Base-by-base conservation (phyloP, 1,140 invertebrate genomes). In the Ceratina japonica region DNA sequence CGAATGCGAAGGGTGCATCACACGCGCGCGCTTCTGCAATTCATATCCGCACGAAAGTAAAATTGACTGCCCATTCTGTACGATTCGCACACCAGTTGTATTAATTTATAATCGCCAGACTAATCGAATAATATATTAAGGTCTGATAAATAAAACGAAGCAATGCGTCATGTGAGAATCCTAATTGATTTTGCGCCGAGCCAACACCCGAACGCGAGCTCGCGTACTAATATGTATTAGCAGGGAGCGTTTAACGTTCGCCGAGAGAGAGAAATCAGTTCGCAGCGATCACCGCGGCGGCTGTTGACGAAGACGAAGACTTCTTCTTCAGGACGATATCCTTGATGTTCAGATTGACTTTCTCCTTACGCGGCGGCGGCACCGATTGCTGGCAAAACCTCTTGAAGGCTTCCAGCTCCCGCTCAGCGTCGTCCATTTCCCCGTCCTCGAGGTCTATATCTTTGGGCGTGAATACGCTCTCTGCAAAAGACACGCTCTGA, bases 401-500 rank as follows among this genome's bases (percentile, higher is more conserved):
- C 90, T 97, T 97, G 90, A 97, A 97, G 58, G 95, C 95, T 90
- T 97, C 96, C 80, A 96, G 89, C 89, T 97, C 96, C 58, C 95
- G 92, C 84, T 96, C 96, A 59, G 94, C 94, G 80, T 96, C 95
- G 91, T 96, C 96, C 91, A 96, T 93, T 82, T 96, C 95, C 20
- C 94, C 95, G 88, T 95, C 94, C 89, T 96, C 95, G 76, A 96
- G 92, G 91, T 95, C 95, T 90, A 95, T 94, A 90, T 96, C 95
- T 93, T 95, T 95, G 66, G 96, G 96, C 85, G 94, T 94, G 92
- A 96, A 96, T 87, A 96, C 95, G 89, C 94, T 96, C 91, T 96
- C 96, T 95, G 93, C 81, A 95, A 94, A 92, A 91, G 87, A 92
- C 83, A 89, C 81, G 79, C 72, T 90, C 89, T 91, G 68, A 91